Evolutionary conservation across 2,888 invertebrate species (phyloP), one percentile per base, ranked within the genome.

Genomic region (Amiota minor): DNA sequence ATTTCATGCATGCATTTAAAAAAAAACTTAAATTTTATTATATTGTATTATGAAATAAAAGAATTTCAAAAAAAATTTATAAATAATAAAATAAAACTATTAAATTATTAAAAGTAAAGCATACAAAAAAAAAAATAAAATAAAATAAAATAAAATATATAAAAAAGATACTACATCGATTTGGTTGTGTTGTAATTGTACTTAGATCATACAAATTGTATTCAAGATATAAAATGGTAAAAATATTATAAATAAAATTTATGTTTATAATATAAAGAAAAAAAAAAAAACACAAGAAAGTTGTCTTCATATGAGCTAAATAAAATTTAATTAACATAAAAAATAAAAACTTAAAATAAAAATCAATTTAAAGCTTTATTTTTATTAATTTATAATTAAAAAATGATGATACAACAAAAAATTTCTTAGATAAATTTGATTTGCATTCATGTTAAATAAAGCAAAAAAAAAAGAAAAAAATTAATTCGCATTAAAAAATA

Each of bases 121-220:
- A 65, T 20, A 18, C n/a, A 67, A 50, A 70, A 59, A 14, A 67
- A 47, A 53, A 65, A 71, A 55, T 14, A 49, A 67, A 72, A 47
- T 4, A 59, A 35, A 59, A 35, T n/a, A n/a, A n/a, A 50, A 50
- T n/a, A 78, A 78, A 77, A 77, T 73, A 71, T 71, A 71, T 46
- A 75, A 79, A 71, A 73, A 75, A 74, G 71, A 76, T 82, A 81
- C 80, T 81, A 86, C 87, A 89, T 88, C 87, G 88, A 89, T 86
- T 88, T 87, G 88, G 88, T 89, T 88, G 88, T 88, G 87, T 88
- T 87, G 86, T 87, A 78, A 82, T 79, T 78, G 73, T 79, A 35
- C 35, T 35, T 35, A 79, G 74, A 77, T 69, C 56, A 80, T 35
- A 35, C 35, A 23, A 23, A 23, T 23, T 23, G 23, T 23, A 23